phyloP scores from a whole-genome alignment of 2,797 vertebrate species.

The Chloroceryle inda region DNA sequence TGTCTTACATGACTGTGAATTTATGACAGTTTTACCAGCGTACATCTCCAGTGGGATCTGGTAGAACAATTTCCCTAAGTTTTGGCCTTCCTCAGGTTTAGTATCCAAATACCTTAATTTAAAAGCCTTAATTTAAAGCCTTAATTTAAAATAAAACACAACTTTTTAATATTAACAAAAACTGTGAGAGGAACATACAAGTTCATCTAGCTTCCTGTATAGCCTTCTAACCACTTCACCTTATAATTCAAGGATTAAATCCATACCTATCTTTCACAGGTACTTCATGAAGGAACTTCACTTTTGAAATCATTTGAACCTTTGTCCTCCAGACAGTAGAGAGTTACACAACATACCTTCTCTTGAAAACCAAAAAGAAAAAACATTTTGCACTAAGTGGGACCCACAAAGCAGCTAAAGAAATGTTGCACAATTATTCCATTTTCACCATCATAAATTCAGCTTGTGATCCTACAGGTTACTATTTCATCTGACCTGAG shows the following conservation, averaged over 20 bases:
- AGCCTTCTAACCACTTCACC: neutral
- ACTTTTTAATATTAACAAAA: neutral
- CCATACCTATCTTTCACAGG: neutral
- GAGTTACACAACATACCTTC: neutral
- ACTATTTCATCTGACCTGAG: neutral
- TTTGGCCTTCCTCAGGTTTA: too few relatives aligned
- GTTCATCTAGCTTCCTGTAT: neutral
- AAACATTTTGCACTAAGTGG: neutral
- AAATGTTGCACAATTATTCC: neutral
- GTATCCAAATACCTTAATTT: neutral
- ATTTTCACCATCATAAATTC: neutral
- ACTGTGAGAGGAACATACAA: neutral
- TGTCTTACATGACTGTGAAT: too few relatives aligned
- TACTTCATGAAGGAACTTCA: neutral
- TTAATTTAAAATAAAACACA: neutral
- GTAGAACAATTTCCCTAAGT: too few relatives aligned
- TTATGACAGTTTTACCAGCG: too few relatives aligned
- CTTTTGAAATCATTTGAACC: neutral
- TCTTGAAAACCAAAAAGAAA: neutral
- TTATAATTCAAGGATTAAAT: neutral
- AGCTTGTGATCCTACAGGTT: neutral
- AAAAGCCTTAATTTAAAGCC: neutral
- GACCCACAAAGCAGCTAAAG: neutral
- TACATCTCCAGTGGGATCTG: too few relatives aligned
- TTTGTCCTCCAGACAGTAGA: neutral